These are phyloP conservation scores for Rhabdophis nuchalis DNA, from an alignment of 2,797 vertebrate species.

Conservation along the genomic window DNA sequence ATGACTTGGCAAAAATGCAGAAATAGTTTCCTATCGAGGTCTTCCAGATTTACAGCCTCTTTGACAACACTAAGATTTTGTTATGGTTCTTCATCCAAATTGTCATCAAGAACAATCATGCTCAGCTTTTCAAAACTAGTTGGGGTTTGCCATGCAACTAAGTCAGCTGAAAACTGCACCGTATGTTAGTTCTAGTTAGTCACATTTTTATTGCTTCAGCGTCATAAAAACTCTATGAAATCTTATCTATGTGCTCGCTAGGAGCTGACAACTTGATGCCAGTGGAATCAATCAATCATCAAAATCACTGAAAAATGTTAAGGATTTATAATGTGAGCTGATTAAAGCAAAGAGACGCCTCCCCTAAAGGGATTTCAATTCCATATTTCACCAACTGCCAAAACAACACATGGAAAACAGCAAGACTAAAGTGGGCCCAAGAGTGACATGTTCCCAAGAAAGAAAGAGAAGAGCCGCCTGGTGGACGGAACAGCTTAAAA, in stretches of 20 bases:
- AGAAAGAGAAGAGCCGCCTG: neutral
- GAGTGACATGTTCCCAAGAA: neutral
- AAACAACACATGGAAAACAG: neutral
- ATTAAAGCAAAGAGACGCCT: neutral
- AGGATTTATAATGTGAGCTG: neutral
- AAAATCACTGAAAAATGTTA: neutral
- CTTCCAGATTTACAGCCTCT: neutral
- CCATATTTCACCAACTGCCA: neutral
- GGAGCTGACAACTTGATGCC: neutral
- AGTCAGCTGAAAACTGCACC: neutral
- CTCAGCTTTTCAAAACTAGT: neutral
- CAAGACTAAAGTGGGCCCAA: neutral
- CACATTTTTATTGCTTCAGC: neutral
- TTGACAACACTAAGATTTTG: neutral
- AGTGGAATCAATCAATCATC: neutral
- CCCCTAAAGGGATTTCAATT: neutral
- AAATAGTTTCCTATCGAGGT: neutral
- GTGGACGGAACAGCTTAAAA: neutral
- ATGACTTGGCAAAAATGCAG: neutral
- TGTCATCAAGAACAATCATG: neutral
- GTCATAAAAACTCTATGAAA: neutral
- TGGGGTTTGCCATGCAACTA: neutral
- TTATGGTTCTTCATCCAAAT: neutral
- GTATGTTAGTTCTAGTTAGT: neutral
- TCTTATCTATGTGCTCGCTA: neutral